Percentiles rank a stretch among this genome's conserved stretches.
These are phyloP conservation scores for Loripinus fragilis DNA, from an alignment of 2,888 invertebrate genomes.

Conservation along the genomic window DNA sequence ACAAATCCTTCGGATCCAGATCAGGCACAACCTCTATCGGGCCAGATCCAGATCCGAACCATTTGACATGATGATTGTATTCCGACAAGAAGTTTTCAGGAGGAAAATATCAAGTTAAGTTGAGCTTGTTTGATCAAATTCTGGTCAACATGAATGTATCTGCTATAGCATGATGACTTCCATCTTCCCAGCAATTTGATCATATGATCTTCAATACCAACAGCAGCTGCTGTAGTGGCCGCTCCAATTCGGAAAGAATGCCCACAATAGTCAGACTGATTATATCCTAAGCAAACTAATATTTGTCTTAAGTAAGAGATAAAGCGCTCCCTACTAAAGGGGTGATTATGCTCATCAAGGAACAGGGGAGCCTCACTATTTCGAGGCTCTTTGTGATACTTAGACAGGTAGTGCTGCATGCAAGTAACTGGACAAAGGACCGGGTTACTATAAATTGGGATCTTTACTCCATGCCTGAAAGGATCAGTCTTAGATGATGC, in stretches of 20 bases:
- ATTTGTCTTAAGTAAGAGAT: neutral
- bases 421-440: neutral
- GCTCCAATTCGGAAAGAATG: slow-evolving; percentile 5
- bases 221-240: neutral
- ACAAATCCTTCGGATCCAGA: no score
- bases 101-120: no score
- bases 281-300: neutral
- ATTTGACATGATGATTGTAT: no score
- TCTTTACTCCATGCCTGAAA: neutral
- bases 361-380: neutral
- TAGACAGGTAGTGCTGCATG: neutral
- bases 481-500: slow-evolving; percentile 22
- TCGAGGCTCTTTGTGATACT: neutral
- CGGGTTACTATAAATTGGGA: neutral
- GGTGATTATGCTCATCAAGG: neutral
- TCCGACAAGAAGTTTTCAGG: no score
- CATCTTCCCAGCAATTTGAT: neutral
- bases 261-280: neutral
- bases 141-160: neutral
- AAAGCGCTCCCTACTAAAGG: neutral
- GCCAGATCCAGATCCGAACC: no score
- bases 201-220: neutral
- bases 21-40: no score
- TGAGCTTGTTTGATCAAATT: neutral
- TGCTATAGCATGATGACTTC: neutral